These are phyloP conservation scores for Aphidoletes aphidimyza DNA, from an alignment of 2,888 invertebrate species.

Conservation along the genomic window DNA sequence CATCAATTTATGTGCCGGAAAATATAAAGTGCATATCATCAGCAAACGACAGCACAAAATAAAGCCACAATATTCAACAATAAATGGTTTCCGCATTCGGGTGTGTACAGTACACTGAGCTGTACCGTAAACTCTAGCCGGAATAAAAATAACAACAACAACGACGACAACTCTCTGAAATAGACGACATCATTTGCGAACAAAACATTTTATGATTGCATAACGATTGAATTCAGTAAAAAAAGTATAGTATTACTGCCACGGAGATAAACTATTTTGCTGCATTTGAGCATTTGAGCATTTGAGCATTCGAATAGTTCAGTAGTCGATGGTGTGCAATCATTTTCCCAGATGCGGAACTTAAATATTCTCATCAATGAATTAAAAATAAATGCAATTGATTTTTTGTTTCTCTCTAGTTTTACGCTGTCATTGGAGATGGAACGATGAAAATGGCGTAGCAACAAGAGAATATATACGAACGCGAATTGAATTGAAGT, in stretches of 20 bases:
- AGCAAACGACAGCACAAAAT: not conserved
- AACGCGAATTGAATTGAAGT: not conserved
- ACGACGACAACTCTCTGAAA: not conserved
- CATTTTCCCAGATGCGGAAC: not conserved
- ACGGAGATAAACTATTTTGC: not conserved
- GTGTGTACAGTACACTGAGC: not conserved
- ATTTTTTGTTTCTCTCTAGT: too few relatives aligned
- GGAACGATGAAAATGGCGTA: not conserved
- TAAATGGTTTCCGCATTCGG: conserved; percentile 38
- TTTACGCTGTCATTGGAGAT: too few relatives aligned
- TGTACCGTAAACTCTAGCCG: not conserved
- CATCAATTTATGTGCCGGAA: conserved; percentile 49
- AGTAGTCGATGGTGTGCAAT: too few relatives aligned
- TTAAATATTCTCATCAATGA: not conserved
- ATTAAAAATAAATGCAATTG: conserved; percentile 33
- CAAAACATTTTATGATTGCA: not conserved
- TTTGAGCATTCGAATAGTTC: too few relatives aligned
- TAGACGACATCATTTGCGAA: conserved; percentile 21
- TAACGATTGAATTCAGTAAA: conserved; percentile 3
- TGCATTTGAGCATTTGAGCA: too few relatives aligned
- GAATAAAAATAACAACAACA: not conserved
- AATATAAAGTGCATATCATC: conserved; percentile 33
- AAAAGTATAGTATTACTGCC: not conserved
- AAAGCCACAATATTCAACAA: conserved; percentile 5
- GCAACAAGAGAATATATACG: not conserved